Base-by-base conservation (phyloP, 2,113 vertebrate species). In the Nothobranchius furzeri region DNA sequence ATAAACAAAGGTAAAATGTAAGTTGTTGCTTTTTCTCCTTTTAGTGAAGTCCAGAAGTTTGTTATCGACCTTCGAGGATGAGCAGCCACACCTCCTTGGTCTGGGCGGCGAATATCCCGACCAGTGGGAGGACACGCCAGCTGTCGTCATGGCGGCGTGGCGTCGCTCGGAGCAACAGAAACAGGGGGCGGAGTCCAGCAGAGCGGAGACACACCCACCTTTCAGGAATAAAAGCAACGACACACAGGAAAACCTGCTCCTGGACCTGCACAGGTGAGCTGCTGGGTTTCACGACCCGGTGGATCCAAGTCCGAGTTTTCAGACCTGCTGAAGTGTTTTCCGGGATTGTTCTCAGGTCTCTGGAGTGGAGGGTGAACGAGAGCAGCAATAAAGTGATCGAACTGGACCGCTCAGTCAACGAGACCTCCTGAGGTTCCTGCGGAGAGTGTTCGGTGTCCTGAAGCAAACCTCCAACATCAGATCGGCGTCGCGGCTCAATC, bases 11-110 rank as follows among this genome's bases (percentile, higher is more conserved):
- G 4, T 30, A 4, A 30, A 30, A 30, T 30, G 3, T 30, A 30
- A 30, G 30, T 30, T 3, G 14, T 17, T 20, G 20, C 20, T 46
- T 68, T 4, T 24, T 53, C 69, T 6, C 1, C 51, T 48, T 36
- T 20, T 64, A 99, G 97, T 99, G 67, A 96, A 96, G 73, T 99
- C 97, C 59, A 95, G 97, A 70, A 98, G 83, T 90, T 92, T 99
- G 70, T 85, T 99, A 25, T 94, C 95, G 0, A 82, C 87, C 60
- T 95, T 95, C 6, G 95, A 98, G 36, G 96, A 98, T 30, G 96
- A 98, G 51, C 81, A 96, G 58, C 83, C 92, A 0, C 90, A 94
- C 15, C 85, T 90, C 72, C 87, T 94, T 0, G 84, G 95, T 1
- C 92, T 96, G 2, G 90, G 94, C 0, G 94, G 92, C 20, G 95